These are phyloP conservation scores for Trichechus manatus DNA, from an alignment of 2,113 vertebrate species.

Conservation along the genomic window DNA sequence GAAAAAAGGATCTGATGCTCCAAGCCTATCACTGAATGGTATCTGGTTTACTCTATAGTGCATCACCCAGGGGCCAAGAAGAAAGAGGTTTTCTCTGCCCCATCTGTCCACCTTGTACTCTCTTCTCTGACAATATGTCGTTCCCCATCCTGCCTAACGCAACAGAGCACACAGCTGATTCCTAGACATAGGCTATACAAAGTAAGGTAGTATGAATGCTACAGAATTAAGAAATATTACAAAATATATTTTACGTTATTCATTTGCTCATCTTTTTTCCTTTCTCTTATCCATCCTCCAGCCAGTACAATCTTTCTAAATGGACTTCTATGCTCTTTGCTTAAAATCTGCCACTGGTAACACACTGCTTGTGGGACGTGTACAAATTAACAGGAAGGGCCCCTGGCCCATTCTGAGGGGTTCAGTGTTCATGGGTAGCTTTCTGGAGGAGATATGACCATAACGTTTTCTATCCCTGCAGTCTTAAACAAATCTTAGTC, in stretches of 20 bases:
- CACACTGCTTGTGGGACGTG: background rate
- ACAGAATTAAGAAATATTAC: constrained; percentile 15
- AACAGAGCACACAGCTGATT: background rate
- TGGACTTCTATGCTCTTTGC: background rate
- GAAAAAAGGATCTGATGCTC: background rate
- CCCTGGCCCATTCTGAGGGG: background rate
- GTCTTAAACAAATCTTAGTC: background rate
- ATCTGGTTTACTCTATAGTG: background rate
- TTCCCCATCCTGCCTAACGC: background rate
- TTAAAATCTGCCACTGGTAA: background rate
- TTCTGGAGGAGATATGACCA: background rate
- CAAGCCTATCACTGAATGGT: background rate
- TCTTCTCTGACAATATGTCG: background rate
- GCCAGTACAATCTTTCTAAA: background rate
- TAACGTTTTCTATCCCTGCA: background rate
- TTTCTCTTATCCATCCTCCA: background rate
- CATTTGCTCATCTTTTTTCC: constrained; percentile 10
- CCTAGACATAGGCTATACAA: background rate
- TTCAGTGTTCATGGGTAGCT: background rate
- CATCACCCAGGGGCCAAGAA: background rate
- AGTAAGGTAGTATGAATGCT: background rate
- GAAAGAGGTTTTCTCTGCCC: background rate
- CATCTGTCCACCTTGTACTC: background rate
- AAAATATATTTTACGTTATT: background rate
- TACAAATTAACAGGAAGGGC: background rate